Percentiles rank a stretch among this genome's conserved stretches.
phyloP scores from a whole-genome alignment of 2,797 vertebrate species.

The Gymnocypris eckloni region DNA sequence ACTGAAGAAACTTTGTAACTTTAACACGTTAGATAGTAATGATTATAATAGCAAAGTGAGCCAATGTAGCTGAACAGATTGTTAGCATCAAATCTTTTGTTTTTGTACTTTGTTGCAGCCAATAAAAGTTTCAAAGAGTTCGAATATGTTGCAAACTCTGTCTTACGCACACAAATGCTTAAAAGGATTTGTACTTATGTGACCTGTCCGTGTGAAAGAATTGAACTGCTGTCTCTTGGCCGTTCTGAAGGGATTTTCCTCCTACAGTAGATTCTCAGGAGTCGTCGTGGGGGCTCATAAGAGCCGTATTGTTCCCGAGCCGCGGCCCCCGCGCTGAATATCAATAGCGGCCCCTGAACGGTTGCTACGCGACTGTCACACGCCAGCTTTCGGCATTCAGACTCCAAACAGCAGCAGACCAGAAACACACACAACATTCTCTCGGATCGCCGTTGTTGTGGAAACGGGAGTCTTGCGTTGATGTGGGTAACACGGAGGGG shows the following conservation, averaged over 20 bases:
- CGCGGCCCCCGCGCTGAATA: constrained; percentile 67
- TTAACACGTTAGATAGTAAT: constrained; percentile 19
- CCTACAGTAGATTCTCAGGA: constrained; percentile 68
- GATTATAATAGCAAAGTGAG: not conserved
- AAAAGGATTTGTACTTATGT: not conserved
- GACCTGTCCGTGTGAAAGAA: not conserved
- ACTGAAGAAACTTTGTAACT: not conserved
- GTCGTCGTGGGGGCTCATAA: constrained; percentile 67
- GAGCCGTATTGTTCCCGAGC: constrained; percentile 77
- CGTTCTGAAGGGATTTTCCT: constrained; percentile 71
- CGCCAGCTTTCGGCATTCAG: constrained; percentile 65
- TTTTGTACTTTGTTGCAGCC: constrained; percentile 13
- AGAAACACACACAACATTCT: constrained; percentile 52
- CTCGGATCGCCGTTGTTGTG: constrained; percentile 71
- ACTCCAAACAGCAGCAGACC: constrained; percentile 48
- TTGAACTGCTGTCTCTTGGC: constrained; percentile 8
- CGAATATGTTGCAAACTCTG: not conserved
- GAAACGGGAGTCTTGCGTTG: constrained; percentile 63
- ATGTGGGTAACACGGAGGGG: constrained; percentile 3
- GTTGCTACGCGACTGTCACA: constrained; percentile 84
- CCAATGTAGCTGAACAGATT: not conserved
- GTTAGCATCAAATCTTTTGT: not conserved
- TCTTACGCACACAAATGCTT: not conserved
- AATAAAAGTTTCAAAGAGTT: constrained; percentile 24
- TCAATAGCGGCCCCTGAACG: constrained; percentile 66